Evolutionary conservation across 2,888 invertebrate genomes (phyloP).

Genomic region (Drosophila villosipedis): DNA sequence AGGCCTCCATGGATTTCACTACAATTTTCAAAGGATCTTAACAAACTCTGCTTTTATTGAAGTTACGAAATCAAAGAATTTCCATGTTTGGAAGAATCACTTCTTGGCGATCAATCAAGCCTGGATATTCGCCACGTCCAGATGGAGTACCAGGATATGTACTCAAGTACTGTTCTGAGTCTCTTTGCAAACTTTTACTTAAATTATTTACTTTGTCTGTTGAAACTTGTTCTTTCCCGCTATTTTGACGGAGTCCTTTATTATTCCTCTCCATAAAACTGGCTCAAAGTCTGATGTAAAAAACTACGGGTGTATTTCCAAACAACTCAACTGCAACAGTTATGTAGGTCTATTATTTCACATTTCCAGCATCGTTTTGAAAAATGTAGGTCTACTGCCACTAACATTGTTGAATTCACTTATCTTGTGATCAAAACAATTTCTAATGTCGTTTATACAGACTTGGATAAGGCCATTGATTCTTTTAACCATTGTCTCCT

Average conservation of each 20-base stretch:
- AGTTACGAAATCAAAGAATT: too few relatives aligned
- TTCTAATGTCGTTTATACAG: too few relatives aligned
- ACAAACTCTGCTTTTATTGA: too few relatives aligned
- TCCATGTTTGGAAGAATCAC: background rate
- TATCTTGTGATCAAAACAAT: too few relatives aligned
- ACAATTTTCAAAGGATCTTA: background rate
- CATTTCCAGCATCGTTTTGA: too few relatives aligned
- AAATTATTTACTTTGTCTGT: background rate
- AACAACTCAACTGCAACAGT: background rate
- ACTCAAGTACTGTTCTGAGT: background rate
- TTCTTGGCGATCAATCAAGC: background rate
- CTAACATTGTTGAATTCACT: too few relatives aligned
- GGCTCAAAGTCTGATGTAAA: background rate
- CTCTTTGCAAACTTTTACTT: background rate
- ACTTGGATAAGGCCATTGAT: too few relatives aligned
- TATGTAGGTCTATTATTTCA: too few relatives aligned
- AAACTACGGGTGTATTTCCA: background rate
- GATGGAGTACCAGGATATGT: background rate
- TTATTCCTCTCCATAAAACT: background rate
- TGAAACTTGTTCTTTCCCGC: background rate
- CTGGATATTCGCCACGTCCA: background rate
- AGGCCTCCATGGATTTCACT: background rate
- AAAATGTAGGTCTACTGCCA: too few relatives aligned
- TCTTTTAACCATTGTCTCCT: too few relatives aligned
- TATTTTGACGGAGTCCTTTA: background rate